Base-by-base conservation (phyloP, 2,113 vertebrate genomes). In the Pangasianodon hypophthalmus region DNA sequence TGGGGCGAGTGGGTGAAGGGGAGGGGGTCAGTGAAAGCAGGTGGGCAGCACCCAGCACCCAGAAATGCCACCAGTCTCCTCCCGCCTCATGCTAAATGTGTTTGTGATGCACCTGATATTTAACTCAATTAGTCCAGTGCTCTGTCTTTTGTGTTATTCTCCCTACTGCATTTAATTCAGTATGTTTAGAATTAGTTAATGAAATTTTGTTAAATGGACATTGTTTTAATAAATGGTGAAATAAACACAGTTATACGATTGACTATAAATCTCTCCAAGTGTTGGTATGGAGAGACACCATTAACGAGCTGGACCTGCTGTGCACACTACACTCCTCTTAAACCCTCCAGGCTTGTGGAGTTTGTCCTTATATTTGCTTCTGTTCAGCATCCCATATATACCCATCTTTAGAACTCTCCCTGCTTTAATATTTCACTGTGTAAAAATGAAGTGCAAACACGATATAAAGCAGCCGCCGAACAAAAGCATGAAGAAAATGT, bases 1-100 rank as follows among this genome's bases (percentile, higher is more conserved):
- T 97, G 96, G 96, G 95, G 94, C 91, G n/a, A 54, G 77, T 1
- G 84, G 32, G 88, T 85, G 16, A 37, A 73, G 94, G 94, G 18
- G 95, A 93, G 91, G 92, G 90, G 93, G 94, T 95, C 64, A 60
- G 85, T 52, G 73, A 94, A 95, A 94, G 93, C 8, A 18, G 93
- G 94, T 94, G 69, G 80, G 87, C 58, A 71, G 73, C 29, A n/a
- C 87, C 60, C 64, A 52, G 82, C 79, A 29, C 85, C 75, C 67
- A 90, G 71, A 90, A 86, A 85, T 83, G 48, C 86, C 44, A 16
- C 80, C 19, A 67, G 48, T 89, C 82, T 58, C 71, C 83, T 88
- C 79, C 54, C 64, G 44, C 9, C 0, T 83, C 75, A 60, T 88
- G 75, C 84, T 67, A 88, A 58, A 85, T 58, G 58, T 58, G 87